Conservation (phyloP, 2,797 vertebrate genomes). For the Schizopygopsis malacanthus region DNA sequence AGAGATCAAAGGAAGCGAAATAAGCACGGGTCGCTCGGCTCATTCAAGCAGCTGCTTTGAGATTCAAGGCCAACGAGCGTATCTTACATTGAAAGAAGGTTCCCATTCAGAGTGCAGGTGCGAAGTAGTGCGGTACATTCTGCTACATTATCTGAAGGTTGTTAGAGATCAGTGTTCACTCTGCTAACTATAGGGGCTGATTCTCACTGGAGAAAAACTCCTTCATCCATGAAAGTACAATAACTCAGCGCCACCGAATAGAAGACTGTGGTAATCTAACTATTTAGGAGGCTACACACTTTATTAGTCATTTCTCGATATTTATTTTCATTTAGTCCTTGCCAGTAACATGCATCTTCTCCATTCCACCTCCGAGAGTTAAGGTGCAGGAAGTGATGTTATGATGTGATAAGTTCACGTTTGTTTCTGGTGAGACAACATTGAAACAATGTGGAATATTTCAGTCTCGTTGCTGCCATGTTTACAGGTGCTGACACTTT, state of each 20-base stretch:
- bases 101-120: constrained; percentile 99
- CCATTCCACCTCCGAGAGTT: constrained; percentile 18
- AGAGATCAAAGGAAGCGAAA: constrained; percentile 90
- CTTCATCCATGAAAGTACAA: constrained; percentile 91
- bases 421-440: not conserved
- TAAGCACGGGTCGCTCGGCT: constrained; percentile 86
- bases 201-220: constrained; percentile 85
- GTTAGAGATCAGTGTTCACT: constrained; percentile 94
- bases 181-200: constrained; percentile 87
- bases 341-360: constrained; percentile 13
- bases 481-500: not conserved
- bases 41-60: constrained; percentile 93
- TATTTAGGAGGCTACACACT: constrained; percentile 53
- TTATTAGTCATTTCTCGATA: constrained; percentile 56
- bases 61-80: constrained; percentile 95
- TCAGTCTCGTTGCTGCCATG: not conserved
- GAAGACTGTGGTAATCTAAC: constrained; percentile 75
- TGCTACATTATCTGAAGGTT: constrained; percentile 94
- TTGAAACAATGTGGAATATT: not conserved
- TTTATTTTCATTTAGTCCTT: constrained; percentile 51
- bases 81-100: constrained; percentile 90
- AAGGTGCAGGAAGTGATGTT: constrained; percentile 21
- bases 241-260: constrained; percentile 86
- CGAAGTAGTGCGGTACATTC: constrained; percentile 91
- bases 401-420: not conserved